These are phyloP conservation scores for Celastrina argiolus DNA, from an alignment of 2,888 invertebrate genomes.

Conservation along the genomic window DNA sequence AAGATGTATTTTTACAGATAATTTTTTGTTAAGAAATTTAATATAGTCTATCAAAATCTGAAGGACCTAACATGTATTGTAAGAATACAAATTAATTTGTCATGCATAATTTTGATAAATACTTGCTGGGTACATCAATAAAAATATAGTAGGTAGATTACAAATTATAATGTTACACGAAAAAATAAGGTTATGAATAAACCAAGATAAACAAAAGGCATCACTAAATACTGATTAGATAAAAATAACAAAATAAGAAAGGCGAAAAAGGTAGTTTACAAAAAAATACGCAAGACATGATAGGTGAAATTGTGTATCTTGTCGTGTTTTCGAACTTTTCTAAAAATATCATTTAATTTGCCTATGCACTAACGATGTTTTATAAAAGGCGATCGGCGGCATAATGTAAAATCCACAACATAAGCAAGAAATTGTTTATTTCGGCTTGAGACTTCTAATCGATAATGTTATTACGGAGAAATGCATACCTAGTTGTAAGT, in stretches of 20 bases:
- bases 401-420: not conserved
- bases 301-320: not conserved
- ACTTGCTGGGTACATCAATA: not conserved
- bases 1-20: not conserved
- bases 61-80: not conserved
- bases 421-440: not conserved
- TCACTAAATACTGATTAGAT: not conserved
- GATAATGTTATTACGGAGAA: not conserved
- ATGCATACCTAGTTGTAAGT: conserved; percentile 1
- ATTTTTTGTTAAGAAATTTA: conserved; percentile 2
- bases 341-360: conserved; percentile 9
- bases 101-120: not conserved
- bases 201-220: not conserved
- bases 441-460: not conserved
- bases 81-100: not conserved
- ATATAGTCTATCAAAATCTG: not conserved
- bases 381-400: not conserved
- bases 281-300: not conserved
- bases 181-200: conserved; percentile 2
- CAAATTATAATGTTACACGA: not conserved
- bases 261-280: not conserved
- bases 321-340: conserved; percentile 2
- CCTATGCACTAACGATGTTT: not conserved
- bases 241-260: not conserved
- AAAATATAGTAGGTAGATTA: not conserved